Evolutionary conservation across 2,113 vertebrate species (phyloP), one percentile per base, ranked within the genome.

Genomic region (Origma solitaria): DNA sequence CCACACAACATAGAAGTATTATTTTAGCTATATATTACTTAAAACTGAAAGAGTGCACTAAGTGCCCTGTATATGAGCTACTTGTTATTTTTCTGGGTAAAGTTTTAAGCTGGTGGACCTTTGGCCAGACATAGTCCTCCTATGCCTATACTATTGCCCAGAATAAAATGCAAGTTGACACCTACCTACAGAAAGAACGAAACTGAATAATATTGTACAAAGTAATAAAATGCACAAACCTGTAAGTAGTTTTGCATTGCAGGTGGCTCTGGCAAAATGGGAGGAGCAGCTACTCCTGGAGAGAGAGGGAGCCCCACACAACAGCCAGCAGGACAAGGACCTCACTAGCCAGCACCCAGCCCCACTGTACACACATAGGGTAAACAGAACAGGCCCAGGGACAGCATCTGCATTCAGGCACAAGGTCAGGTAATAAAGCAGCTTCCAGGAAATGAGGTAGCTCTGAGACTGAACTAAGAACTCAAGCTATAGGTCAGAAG

Each of bases 121-220:
- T 60, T 71, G 20, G 22, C 28, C 35, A 2, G 0, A 82, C 11
- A 45, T 9, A 82, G 16, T 14, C 3, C 24, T 66, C 27, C 21
- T 11, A 33, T 2, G 2, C 23, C 35, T 7, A 2, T 37, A 17
- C 22, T 33, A 27, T 40, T 64, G 37, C 14, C 6, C 10, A 58
- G 13, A 64, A 54, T 7, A 77, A 35, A n/a, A 78, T 10, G 2
- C 5, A 50, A 70, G 21, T 42, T 35, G 2, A 10, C 28, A 62
- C 22, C 31, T 6, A 35, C 4, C 15, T 38, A 6, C 13, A 75
- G 14, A 56, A 76, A 6, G 1, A 56, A 42, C 51, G 68, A 44
- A 84, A n/a, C 15, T 2, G 1, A 61, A 40, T 19, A 50, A 8
- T 2, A 1, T 2, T n/a, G 6, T n/a, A 62, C 3, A 6, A 62